phyloP scores from a whole-genome alignment of 1,140 invertebrate species.

The Eriocheir sinensis region DNA sequence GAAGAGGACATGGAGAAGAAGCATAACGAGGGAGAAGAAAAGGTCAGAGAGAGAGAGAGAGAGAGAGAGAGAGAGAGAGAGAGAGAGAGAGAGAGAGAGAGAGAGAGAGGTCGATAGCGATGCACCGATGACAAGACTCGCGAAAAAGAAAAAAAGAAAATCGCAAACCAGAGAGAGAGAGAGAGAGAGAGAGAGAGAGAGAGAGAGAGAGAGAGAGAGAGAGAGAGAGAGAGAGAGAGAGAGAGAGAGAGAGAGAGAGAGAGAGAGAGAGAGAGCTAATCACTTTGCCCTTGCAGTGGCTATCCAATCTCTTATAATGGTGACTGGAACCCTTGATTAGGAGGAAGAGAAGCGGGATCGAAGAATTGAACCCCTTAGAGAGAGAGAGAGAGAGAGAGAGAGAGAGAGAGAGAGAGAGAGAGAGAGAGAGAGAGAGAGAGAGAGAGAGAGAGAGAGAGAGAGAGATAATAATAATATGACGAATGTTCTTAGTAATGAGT shows the following conservation, averaged over 20 bases:
- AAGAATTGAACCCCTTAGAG: no score
- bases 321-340: background rate
- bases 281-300: conserved; percentile 61
- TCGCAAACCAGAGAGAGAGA: conserved; percentile 28
- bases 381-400: no score
- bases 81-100: background rate
- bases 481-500: background rate
- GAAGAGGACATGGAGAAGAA: background rate
- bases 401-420: no score
- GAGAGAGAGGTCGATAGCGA: background rate
- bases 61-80: background rate
- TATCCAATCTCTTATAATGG: conserved; percentile 61
- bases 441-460: no score
- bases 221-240: conserved; percentile 39
- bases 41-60: background rate
- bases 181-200: conserved; percentile 46
- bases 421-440: no score
- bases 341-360: no score
- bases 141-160: background rate
- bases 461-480: background rate
- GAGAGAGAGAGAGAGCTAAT: conserved; percentile 49
- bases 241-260: conserved; percentile 8
- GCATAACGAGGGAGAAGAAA: background rate
- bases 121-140: background rate
- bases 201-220: conserved; percentile 3